Evolutionary conservation across 2,797 vertebrate species (phyloP), one percentile per base, ranked within the genome.

Genomic region (Merluccius polli): DNA sequence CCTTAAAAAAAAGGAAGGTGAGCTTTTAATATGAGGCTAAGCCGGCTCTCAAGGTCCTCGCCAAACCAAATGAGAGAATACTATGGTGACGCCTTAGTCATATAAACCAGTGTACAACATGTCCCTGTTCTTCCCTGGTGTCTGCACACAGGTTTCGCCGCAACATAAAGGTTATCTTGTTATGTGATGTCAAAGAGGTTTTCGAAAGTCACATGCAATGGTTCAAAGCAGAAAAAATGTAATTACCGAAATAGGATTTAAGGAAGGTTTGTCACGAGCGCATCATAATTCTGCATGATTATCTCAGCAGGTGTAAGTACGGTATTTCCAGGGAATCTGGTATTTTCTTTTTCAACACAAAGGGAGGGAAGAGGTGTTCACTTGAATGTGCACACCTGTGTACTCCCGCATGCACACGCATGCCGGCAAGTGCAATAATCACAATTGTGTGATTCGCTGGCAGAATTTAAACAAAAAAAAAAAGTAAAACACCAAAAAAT

Each of bases 171-270:
- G 83, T 78, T 83, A 82, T 27, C 59, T 65, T 10, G 24, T 65
- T 65, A 65, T 52, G 71, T 79, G 35, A 81, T 79, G 79, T 79
- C 59, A 65, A 29, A 65, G 24, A 65, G 59, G 59, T 27, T 27
- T 27, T 12, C 76, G 78, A 78, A 75, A 80, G 74, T 75, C 36
- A 79, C 72, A 77, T 67, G 18, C 75, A 72, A 68, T 68, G 48
- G 21, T 74, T 73, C 32, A 24, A 59, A 24, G 13, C 30, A 76
- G 73, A 79, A 79, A 79, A 85, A 84, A 77, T n/a, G 82, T 88
- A 89, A 92, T 91, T 84, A 87, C 78, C 4, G 2, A 89, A 90
- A 93, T 91, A 84, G 88, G 88, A 84, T 85, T 89, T 86, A 74
- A 82, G 92, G 89, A 84, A 82, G 87, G 84, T 48, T 78, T 83